Conservation (phyloP, 2,797 vertebrate species). For the Echiichthys vipera region DNA sequence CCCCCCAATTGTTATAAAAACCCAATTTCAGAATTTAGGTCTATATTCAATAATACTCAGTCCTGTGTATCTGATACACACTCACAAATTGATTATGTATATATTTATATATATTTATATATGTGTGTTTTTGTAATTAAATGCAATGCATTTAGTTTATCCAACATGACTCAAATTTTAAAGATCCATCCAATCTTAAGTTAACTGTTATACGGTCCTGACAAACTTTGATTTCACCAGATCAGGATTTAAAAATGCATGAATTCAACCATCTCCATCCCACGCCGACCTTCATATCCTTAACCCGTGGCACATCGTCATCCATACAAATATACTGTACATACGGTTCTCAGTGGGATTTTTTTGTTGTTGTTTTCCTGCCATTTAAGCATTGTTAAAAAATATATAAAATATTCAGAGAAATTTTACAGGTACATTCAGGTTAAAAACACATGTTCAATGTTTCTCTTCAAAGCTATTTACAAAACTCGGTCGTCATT, state of each 20-base stretch:
- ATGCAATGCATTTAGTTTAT: neutral
- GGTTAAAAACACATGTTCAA: slow-evolving; percentile 76
- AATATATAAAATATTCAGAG: slow-evolving; percentile 79
- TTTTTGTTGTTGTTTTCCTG: slow-evolving; percentile 36
- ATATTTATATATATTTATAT: too few species aligned
- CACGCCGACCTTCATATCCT: slow-evolving; percentile 12
- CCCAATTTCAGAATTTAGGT: neutral
- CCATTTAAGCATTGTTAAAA: slow-evolving; percentile 71
- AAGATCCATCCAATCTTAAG: neutral
- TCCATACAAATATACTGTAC: slow-evolving; percentile 61
- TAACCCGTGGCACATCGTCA: slow-evolving; percentile 56
- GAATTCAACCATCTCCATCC: neutral
- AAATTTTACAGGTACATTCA: slow-evolving; percentile 70
- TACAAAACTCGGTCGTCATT: slow-evolving; percentile 73
- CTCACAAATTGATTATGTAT: slow-evolving; percentile 7
- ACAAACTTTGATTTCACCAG: slow-evolving; percentile 2
- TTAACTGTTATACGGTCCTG: neutral
- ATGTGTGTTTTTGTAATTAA: slow-evolving; percentile 4
- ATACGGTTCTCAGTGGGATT: slow-evolving; percentile 39
- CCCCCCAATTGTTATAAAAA: neutral
- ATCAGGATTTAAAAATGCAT: slow-evolving; percentile 10
- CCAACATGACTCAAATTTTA: neutral
- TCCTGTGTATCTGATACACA: neutral
- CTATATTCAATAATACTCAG: neutral
- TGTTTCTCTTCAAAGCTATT: slow-evolving; percentile 72